Conservation (phyloP, 2,797 vertebrate genomes). For the Picus viridis region DNA sequence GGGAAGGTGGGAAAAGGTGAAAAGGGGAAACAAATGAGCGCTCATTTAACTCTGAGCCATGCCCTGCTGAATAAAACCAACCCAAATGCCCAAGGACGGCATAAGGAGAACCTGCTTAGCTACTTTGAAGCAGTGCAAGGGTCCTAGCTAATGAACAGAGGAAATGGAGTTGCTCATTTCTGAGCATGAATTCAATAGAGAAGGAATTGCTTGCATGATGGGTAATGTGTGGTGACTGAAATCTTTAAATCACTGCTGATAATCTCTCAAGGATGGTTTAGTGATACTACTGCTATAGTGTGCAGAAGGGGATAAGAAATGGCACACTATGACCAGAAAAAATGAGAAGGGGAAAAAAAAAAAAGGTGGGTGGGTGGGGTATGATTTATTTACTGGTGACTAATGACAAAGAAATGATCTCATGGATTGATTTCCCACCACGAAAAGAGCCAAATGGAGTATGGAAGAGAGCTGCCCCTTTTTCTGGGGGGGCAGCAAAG, state of each 20-base stretch:
- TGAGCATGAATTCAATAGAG: background rate
- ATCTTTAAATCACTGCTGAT: constrained; percentile 22
- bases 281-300: background rate
- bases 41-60: fast-evolving
- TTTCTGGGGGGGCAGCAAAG: background rate
- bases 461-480: background rate
- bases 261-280: background rate
- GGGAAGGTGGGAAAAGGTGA: background rate
- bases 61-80: background rate
- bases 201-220: background rate
- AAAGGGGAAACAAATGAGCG: background rate
- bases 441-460: background rate
- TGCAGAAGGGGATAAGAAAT: constrained; percentile 5
- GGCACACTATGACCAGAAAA: background rate
- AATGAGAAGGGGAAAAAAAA: background rate
- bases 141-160: background rate
- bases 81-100: background rate
- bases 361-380: no score
- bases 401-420: background rate
- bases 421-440: background rate
- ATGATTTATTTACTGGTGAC: constrained; percentile 1
- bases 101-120: background rate
- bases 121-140: background rate
- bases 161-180: background rate
- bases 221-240: constrained; percentile 2